phyloP scores from a whole-genome alignment of 2,797 vertebrate species.

The Rhabdomys pumilio region DNA sequence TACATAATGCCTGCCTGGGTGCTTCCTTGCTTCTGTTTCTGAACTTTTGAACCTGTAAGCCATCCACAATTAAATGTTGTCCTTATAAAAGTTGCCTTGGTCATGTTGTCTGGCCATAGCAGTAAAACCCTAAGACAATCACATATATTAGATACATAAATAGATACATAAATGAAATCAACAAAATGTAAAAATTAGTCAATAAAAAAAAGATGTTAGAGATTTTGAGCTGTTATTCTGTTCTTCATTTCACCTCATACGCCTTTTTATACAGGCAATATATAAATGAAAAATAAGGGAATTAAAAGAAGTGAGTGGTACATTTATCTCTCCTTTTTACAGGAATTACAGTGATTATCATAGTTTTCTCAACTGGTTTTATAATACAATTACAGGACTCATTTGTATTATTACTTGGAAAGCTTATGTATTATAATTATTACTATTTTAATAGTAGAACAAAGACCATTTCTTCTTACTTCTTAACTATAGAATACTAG shows the following conservation, averaged over 20 bases:
- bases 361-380: not conserved
- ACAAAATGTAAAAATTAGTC: not conserved
- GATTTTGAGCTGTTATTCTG: not conserved
- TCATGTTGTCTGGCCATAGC: not conserved
- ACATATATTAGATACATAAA: not conserved
- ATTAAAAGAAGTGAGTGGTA: not conserved
- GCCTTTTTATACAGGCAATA: not conserved
- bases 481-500: not conserved
- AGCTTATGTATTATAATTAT: not conserved
- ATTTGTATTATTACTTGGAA: not conserved
- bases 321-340: not conserved
- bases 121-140: not conserved
- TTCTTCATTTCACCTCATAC: not conserved
- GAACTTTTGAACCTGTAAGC: not conserved
- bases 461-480: not conserved
- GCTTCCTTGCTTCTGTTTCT: not conserved
- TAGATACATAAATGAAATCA: too few species aligned
- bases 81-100: not conserved
- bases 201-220: not conserved
- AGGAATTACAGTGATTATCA: not conserved
- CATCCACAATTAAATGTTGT: not conserved
- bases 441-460: not conserved
- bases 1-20: not conserved
- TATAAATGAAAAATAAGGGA: not conserved
- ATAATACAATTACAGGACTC: not conserved